Base-by-base conservation (phyloP, 1,140 invertebrate genomes). In the Teleopsis dalmanni region DNA sequence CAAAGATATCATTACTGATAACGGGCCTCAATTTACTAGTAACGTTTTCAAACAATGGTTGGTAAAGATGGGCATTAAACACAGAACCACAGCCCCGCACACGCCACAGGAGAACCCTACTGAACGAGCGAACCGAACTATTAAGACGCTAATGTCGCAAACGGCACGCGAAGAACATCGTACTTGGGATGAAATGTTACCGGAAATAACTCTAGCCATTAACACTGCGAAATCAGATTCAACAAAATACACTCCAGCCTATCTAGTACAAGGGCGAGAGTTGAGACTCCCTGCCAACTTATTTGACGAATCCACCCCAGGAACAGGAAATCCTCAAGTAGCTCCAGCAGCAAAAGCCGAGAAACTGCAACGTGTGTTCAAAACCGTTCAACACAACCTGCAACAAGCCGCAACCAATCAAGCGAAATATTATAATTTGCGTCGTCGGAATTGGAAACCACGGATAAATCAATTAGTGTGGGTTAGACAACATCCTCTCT, bases 71-170 rank as follows among this genome's bases (percentile, higher is more conserved):
- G 27, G 27, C 7, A 22, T 44, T 29, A 27, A 44, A 16, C 41
- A 44, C 13, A 3, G 9, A 10, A 29, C 11, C 31, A 44, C 41
- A 21, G 41, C 41, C 16, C 26, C 41, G 14, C 26, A 44, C 16
- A 25, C 41, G 5, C 25, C 27, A n/a, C 41, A 44, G 4, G 41
- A 44, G 31, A 31, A 44, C 19, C 41, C 41, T 16, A 44, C 27
- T 14, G 41, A 44, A 21, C 19, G 40, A 14, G 13, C 22, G 4
- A 42, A 42, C 23, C 8, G 40, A 25, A 42, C 40, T 25, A 42
- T 42, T 10, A 42, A 42, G 18, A 42, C 40, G 7, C 23, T 42
- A 25, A 42, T 42, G 6, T 21, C 40, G 13, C 40, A 42, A 42
- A 26, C 11, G 10, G 16, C 40, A 9, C 5, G 18, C 4, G 7